A percentile compares a stretch with the other conserved stretches of the same genome.
phyloP scores from a whole-genome alignment of 2,797 vertebrate species.

The Chaunax sp. region DNA sequence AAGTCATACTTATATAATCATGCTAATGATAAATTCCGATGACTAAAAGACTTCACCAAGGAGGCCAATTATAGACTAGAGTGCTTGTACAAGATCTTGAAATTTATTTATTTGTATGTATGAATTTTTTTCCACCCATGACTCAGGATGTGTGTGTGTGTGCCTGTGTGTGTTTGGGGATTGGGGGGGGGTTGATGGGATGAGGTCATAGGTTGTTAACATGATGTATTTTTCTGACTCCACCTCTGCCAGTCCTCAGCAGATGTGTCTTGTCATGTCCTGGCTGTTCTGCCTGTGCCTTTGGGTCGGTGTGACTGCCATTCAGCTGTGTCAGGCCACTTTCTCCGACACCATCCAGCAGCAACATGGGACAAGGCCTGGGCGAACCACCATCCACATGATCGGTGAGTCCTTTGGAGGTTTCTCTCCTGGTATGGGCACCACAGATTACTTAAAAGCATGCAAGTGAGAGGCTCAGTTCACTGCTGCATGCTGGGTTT shows the following conservation, averaged over 20 bases:
- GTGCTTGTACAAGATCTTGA: constrained; percentile 10
- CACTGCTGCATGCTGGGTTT: constrained; percentile 12
- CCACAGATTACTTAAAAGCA: background rate
- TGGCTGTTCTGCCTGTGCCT: constrained; percentile 97
- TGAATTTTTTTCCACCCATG: constrained; percentile 11
- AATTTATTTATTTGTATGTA: constrained; percentile 13
- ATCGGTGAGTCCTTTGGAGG: constrained; percentile 78
- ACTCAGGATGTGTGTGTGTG: constrained; percentile 7
- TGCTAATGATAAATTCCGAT: constrained; percentile 67
- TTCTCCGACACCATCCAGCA: constrained; percentile 96
- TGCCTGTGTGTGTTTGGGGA: background rate
- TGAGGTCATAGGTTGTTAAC: constrained; percentile 50
- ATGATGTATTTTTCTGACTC: constrained; percentile 58
- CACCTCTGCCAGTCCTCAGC: constrained; percentile 63
- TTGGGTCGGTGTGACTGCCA: constrained; percentile 94
- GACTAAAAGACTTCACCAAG: constrained; percentile 59
- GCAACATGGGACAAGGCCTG: constrained; percentile 93
- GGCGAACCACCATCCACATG: constrained; percentile 87
- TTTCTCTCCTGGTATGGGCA: background rate
- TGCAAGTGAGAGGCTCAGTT: background rate
- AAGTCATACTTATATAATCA: constrained; percentile 75
- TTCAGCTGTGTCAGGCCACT: constrained; percentile 95
- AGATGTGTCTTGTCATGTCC: constrained; percentile 96
- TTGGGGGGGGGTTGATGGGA: no score
- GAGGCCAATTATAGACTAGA: constrained; percentile 45